Evolutionary conservation across 2,888 invertebrate genomes (phyloP), one percentile per base, ranked within the genome.

Genomic region (Andrena hattorfiana): DNA sequence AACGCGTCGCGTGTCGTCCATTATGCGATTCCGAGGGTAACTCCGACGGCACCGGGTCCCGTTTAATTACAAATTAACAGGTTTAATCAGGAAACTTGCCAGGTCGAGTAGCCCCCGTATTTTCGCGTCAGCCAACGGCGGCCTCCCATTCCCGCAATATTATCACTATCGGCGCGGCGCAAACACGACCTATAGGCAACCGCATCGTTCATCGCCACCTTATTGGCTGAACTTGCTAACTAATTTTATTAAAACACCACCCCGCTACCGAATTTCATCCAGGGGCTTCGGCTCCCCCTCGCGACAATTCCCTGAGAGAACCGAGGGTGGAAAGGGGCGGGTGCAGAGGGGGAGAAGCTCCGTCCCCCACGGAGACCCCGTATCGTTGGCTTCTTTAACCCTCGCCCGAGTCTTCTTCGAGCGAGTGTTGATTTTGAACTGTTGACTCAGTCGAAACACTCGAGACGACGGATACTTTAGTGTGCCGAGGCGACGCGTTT

Each of bases 81-180:
- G 89, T 91, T 92, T 92, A 91, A 92, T 92, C 92, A 92, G 89
- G 90, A 91, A 92, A 92, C 91, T 92, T 92, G 90, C 84, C 89
- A 88, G 88, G 72, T 85, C 82, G 81, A 85, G 86, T 83, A 81
- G 85, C 82, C 89, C 28, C 82, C 90, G 88, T 91, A 90, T 91
- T 91, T 91, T 90, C 90, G 85, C 89, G 85, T 87, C 87, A 86
- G 86, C 87, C 74, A 85, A 77, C 80, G 77, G 83, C 81, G 66
- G 77, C 78, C 60, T n/a, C 42, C 81, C 69, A 63, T 82, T 85
- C 85, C 80, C 83, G 89, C 89, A 87, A 90, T 92, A 92, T 92
- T 91, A 92, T 92, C 91, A 89, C 84, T 91, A 80, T 71, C 81
- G 89, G 77, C 75, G 84, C 88, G 89, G 89, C 85, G 73, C 83